A percentile compares a stretch with the other conserved stretches of the same genome.
Conservation (phyloP, 2,797 vertebrate genomes). For the Mastacembelus armatus region DNA sequence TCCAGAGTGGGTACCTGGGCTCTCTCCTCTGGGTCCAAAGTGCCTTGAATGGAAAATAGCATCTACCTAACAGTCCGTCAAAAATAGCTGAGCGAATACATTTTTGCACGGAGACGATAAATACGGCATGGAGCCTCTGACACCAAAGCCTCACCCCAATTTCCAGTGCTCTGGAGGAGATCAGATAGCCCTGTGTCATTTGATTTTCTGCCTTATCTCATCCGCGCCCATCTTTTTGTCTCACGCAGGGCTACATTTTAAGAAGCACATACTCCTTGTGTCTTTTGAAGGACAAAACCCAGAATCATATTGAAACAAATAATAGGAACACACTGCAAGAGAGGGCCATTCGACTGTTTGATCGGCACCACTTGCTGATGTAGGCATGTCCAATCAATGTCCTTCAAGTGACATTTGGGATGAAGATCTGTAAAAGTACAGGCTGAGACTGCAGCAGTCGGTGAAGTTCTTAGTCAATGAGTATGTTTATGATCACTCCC, state of each 20-base stretch:
- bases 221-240: slow-evolving; percentile 81
- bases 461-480: slow-evolving; percentile 47
- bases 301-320: slow-evolving; percentile 70
- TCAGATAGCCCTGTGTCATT: slow-evolving; percentile 83
- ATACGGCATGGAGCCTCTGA: slow-evolving; percentile 81
- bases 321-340: slow-evolving; percentile 55
- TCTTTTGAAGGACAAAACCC: slow-evolving; percentile 77
- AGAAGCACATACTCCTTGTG: slow-evolving; percentile 65
- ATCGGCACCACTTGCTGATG: slow-evolving; percentile 57
- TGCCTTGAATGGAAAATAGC: slow-evolving; percentile 79
- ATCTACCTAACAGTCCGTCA: slow-evolving; percentile 73
- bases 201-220: slow-evolving; percentile 83
- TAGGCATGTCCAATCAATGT: slow-evolving; percentile 46
- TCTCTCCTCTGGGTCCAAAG: slow-evolving; percentile 67
- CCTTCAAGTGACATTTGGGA: slow-evolving; percentile 63
- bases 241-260: slow-evolving; percentile 79
- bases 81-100: slow-evolving; percentile 80
- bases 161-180: slow-evolving; percentile 81
- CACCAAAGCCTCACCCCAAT: slow-evolving; percentile 83
- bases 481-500: slow-evolving; percentile 53
- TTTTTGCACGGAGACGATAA: slow-evolving; percentile 77
- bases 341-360: slow-evolving; percentile 45
- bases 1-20: slow-evolving; percentile 45
- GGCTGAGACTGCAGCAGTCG: slow-evolving; percentile 44
- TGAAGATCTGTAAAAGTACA: slow-evolving; percentile 53